phyloP scores from a whole-genome alignment of 2,888 invertebrate genomes.

The Limenitis arthemis region DNA sequence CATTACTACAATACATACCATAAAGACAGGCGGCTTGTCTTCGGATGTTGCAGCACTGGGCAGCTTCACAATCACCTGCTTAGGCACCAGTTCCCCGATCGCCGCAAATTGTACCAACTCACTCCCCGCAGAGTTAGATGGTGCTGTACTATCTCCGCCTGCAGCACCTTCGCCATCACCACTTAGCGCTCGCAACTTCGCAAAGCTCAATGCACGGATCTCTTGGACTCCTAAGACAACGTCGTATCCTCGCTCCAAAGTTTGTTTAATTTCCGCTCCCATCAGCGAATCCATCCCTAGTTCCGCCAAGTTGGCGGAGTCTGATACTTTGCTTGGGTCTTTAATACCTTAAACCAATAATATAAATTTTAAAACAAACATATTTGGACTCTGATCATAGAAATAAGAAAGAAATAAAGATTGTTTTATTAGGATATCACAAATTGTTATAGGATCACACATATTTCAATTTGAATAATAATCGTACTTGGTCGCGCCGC shows the following conservation, averaged over 20 bases:
- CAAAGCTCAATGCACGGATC: conserved; percentile 88
- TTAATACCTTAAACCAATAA: conserved; percentile 77
- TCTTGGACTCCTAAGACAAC: conserved; percentile 92
- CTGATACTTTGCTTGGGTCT: conserved; percentile 83
- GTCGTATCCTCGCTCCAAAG: conserved; percentile 93
- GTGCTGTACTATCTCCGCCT: conserved; percentile 24
- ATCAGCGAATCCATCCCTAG: conserved; percentile 98
- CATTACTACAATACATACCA: conserved; percentile 44
- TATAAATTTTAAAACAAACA: neutral
- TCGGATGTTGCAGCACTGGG: conserved; percentile 64
- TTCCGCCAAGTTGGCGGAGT: conserved; percentile 87
- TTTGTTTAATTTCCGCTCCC: conserved; percentile 99
- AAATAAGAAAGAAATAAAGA: too few species aligned
- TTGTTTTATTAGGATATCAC: too few species aligned
- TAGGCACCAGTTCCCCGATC: conserved; percentile 80
- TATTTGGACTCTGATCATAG: too few species aligned
- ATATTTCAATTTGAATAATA: too few species aligned
- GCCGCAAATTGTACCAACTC: conserved; percentile 61
- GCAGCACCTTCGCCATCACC: conserved; percentile 35
- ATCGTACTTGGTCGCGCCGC: neutral
- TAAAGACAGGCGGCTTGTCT: conserved; percentile 72
- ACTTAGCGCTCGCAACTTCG: conserved; percentile 75
- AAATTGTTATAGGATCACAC: too few species aligned
- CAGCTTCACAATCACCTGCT: conserved; percentile 78
- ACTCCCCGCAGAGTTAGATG: conserved; percentile 47